A percentile compares a stretch with the other conserved stretches of the same genome.
These are phyloP conservation scores for Bombylius major DNA, from an alignment of 2,888 invertebrate genomes.

Conservation along the genomic window DNA sequence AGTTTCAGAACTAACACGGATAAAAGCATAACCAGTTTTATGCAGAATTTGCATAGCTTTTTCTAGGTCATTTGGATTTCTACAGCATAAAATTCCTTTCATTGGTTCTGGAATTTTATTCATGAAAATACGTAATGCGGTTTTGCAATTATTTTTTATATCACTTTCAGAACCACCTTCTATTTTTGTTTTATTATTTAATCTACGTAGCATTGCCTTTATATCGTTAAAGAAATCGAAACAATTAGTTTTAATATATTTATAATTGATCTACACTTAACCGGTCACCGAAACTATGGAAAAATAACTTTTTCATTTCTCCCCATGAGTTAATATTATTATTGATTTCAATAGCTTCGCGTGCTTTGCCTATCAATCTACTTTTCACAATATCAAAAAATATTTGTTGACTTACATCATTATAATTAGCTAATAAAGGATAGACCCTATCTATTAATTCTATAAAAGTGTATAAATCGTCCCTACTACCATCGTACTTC, in stretches of 20 bases:
- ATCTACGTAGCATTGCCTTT: constrained; percentile 3
- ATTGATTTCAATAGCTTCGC: constrained; percentile 1
- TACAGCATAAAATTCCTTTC: no score
- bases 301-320: constrained; percentile 1
- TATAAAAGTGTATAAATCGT: neutral
- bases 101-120: constrained; percentile 10
- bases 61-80: constrained; percentile 9
- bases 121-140: constrained; percentile 6
- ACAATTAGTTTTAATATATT: constrained; percentile 5
- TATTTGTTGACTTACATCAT: no score
- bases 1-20: neutral
- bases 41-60: constrained; percentile 10
- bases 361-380: constrained; percentile 1
- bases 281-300: no score
- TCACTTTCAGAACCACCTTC: neutral
- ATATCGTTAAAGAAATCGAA: no score
- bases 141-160: constrained; percentile 3
- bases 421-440: no score
- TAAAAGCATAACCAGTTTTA: constrained; percentile 10
- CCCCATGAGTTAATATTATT: neutral
- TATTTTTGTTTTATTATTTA: constrained; percentile 13
- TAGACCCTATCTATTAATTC: neutral
- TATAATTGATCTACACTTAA: constrained; percentile 1
- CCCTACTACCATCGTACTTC: neutral
- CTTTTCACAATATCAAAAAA: no score